A percentile compares a stretch with the other conserved stretches of the same genome.
Conservation (phyloP, 2,888 invertebrate genomes). For the Calameuta pallipes region DNA sequence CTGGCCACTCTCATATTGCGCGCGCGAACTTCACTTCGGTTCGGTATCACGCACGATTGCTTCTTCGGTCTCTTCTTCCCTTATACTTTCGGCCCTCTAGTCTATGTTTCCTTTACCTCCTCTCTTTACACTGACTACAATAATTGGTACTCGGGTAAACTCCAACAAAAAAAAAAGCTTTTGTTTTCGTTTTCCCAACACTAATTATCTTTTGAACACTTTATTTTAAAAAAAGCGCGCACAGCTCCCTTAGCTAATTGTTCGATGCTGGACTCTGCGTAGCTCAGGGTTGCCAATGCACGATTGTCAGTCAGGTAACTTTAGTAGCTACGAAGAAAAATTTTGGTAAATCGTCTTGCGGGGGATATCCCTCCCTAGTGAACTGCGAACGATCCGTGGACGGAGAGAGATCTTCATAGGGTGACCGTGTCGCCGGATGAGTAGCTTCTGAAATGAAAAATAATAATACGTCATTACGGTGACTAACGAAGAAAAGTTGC, state of each 20-base stretch:
- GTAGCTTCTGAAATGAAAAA: slow-evolving; percentile 2
- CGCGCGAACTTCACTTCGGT: slow-evolving; percentile 5
- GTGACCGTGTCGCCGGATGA: background rate
- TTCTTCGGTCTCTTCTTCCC: background rate
- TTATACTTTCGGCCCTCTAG: slow-evolving; percentile 13
- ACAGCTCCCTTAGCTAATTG: background rate
- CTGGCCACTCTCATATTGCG: slow-evolving; percentile 61
- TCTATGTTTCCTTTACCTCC: slow-evolving; percentile 9
- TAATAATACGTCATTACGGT: background rate
- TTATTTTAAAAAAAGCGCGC: slow-evolving; percentile 11
- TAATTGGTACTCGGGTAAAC: background rate
- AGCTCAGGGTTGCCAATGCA: background rate
- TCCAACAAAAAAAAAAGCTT: background rate
- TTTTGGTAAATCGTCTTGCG: background rate
- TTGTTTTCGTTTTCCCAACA: slow-evolving; percentile 12
- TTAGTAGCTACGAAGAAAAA: background rate
- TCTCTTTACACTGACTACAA: background rate
- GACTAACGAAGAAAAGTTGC: background rate
- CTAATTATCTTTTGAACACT: slow-evolving; percentile 26
- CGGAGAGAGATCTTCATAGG: slow-evolving; percentile 53
- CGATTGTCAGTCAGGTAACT: background rate
- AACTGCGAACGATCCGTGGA: slow-evolving; percentile 46
- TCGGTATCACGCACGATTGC: background rate
- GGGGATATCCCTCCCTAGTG: background rate
- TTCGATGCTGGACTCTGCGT: background rate